A percentile compares a stretch with the other conserved stretches of the same genome.
Conservation (phyloP, 23 tunicate species). For the Ciona savignyi region DNA sequence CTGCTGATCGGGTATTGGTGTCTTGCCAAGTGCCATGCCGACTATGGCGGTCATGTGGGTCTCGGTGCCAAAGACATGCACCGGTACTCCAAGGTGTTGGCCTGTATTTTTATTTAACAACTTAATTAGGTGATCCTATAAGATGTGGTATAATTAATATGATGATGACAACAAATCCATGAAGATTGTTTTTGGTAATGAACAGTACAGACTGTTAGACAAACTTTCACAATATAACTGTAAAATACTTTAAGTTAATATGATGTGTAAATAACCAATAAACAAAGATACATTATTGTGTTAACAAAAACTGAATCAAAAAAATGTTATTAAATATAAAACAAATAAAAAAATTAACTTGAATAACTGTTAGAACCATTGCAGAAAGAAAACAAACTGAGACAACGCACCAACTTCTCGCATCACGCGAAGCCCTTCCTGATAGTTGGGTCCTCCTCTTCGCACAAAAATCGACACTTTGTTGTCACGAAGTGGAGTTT, state of each 20-base stretch:
- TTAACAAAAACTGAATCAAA: no score
- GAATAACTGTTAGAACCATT: no score
- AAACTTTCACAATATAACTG: no score
- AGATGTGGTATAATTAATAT: no score
- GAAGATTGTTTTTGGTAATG: no score
- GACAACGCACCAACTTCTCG: conserved; percentile 81
- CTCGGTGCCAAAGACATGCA: conserved; percentile 99
- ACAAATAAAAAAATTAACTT: no score
- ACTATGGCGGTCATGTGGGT: conserved; percentile 99
- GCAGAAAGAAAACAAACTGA: background rate
- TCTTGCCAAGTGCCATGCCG: conserved; percentile 93
- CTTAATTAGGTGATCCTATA: no score
- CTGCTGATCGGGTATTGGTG: conserved; percentile 70
- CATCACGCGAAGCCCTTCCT: conserved; percentile 97
- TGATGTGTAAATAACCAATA: no score
- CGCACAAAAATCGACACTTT: conserved; percentile 87
- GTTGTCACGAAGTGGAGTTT: conserved; percentile 51
- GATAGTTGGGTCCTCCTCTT: conserved; percentile 99
- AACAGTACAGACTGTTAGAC: no score
- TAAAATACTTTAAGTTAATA: no score
- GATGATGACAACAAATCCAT: no score
- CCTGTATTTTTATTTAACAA: conserved; percentile 21
- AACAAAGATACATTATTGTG: no score
- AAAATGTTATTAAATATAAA: background rate
- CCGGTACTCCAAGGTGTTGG: conserved; percentile 69